Evolutionary conservation across 1,140 invertebrate species (phyloP).

Genomic region (Drosophila oshimai): DNA sequence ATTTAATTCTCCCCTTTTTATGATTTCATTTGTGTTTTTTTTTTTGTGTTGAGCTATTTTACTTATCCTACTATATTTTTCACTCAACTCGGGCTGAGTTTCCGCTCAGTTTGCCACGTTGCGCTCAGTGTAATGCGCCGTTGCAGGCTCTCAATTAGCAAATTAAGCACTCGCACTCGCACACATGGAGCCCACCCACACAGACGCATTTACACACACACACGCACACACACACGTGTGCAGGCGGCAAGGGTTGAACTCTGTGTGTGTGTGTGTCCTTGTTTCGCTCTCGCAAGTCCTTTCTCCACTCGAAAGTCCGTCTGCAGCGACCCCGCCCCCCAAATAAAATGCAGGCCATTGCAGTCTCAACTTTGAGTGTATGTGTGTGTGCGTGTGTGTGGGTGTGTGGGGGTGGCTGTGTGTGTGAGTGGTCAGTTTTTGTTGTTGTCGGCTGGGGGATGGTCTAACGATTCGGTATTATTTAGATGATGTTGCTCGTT

Average conservation of each 20-base stretch:
- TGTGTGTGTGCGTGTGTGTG: neutral
- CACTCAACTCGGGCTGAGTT: constrained; percentile 2
- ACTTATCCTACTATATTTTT: neutral
- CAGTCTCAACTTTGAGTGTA: constrained; percentile 3
- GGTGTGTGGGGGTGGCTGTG: neutral
- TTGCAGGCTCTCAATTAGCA: constrained; percentile 77
- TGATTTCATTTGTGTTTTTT: no score
- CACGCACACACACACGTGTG: neutral
- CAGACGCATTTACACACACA: neutral
- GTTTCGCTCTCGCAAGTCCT: constrained; percentile 18
- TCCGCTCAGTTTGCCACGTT: constrained; percentile 19
- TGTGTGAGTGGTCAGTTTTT: constrained; percentile 41
- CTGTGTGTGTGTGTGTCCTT: constrained; percentile 2
- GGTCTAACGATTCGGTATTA: constrained; percentile 8
- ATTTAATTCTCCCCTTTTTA: neutral
- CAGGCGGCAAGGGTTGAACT: constrained; percentile 24
- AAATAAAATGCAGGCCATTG: constrained; percentile 31
- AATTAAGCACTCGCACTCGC: constrained; percentile 49
- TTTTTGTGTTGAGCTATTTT: neutral
- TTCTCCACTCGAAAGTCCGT: constrained; percentile 8
- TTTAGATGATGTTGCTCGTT: neutral
- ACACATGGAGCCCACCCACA: constrained; percentile 16
- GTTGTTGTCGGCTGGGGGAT: constrained; percentile 15
- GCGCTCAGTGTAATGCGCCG: constrained; percentile 27
- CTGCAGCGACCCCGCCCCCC: constrained; percentile 23